Evolutionary conservation across 2,888 invertebrate species (phyloP).

Genomic region (Melinaea menophilus): DNA sequence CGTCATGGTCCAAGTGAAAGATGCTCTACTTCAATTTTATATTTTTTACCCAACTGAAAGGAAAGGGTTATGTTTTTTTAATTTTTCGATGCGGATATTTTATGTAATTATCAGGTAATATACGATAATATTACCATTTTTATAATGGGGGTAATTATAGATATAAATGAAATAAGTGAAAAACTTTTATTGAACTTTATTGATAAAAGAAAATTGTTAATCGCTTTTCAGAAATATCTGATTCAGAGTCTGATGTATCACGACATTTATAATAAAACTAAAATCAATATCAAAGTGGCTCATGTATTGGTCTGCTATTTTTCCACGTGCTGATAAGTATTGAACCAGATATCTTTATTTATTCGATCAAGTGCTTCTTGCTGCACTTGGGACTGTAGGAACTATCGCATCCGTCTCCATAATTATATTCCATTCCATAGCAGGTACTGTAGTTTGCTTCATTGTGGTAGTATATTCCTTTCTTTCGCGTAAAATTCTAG

Average conservation of each 20-base stretch:
- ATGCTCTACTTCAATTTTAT: no score
- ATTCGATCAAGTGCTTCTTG: constrained; percentile 6
- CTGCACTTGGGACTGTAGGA: no score
- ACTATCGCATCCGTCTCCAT: no score
- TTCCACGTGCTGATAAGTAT: constrained; percentile 18
- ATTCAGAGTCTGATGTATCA: constrained; percentile 11
- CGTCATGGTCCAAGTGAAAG: no score
- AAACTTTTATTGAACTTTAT: constrained; percentile 3
- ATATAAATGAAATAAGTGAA: constrained; percentile 3
- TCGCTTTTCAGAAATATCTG: constrained; percentile 8
- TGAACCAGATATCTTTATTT: constrained; percentile 16
- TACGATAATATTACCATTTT: background rate
- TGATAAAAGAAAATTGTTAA: constrained; percentile 9
- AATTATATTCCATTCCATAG: no score
- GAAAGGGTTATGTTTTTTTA: no score
- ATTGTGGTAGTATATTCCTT: no score
- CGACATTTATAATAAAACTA: constrained; percentile 19
- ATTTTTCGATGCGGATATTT: constrained; percentile 8
- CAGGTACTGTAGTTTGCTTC: no score
- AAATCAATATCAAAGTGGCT: constrained; percentile 20
- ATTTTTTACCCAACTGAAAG: no score
- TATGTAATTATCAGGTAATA: constrained; percentile 7
- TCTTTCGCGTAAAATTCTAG: no score
- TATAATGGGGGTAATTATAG: constrained; percentile 5
- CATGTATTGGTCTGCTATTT: constrained; percentile 17